Evolutionary conservation across 2,888 invertebrate genomes (phyloP).

Genomic region (Synergus itoensis): DNA sequence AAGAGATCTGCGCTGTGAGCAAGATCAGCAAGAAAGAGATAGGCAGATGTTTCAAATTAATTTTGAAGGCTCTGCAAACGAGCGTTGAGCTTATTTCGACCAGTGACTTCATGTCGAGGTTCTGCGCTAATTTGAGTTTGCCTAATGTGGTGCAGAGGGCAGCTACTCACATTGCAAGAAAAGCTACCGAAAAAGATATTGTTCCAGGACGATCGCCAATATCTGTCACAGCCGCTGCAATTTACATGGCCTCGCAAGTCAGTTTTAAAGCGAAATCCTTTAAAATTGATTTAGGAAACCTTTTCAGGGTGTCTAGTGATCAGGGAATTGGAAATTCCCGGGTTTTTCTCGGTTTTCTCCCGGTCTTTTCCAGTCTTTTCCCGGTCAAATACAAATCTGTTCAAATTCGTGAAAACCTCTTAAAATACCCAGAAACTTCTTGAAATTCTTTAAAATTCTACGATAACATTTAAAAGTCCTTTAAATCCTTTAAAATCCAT

Average conservation of each 20-base stretch:
- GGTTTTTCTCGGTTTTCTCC: too few species aligned
- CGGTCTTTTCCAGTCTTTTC: too few species aligned
- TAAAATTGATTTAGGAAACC: too few species aligned
- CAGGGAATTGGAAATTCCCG: too few species aligned
- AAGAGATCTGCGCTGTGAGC: slow-evolving; percentile 99
- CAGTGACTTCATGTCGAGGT: slow-evolving; percentile 99
- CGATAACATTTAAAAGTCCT: too few species aligned
- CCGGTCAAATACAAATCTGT: too few species aligned
- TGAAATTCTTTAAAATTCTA: too few species aligned
- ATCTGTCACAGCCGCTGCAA: slow-evolving; percentile 99
- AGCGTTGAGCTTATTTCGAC: slow-evolving; percentile 98
- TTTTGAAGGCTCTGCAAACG: slow-evolving; percentile 96
- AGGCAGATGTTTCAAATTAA: slow-evolving; percentile 98
- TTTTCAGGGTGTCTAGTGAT: too few species aligned
- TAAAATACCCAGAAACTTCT: too few species aligned
- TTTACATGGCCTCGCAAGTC: slow-evolving; percentile 99
- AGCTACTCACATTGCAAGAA: slow-evolving; percentile 97
- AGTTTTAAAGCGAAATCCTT: neutral
- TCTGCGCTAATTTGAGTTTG: slow-evolving; percentile 96
- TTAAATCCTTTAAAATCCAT: too few species aligned
- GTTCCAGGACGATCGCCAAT: slow-evolving; percentile 99
- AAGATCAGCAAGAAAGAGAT: slow-evolving; percentile 99
- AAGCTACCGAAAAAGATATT: slow-evolving; percentile 97
- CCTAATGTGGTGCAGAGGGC: slow-evolving; percentile 94
- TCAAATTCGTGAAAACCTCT: too few species aligned